Evolutionary conservation across 2,113 vertebrate species (phyloP).

Genomic region (Lepus timidus): DNA sequence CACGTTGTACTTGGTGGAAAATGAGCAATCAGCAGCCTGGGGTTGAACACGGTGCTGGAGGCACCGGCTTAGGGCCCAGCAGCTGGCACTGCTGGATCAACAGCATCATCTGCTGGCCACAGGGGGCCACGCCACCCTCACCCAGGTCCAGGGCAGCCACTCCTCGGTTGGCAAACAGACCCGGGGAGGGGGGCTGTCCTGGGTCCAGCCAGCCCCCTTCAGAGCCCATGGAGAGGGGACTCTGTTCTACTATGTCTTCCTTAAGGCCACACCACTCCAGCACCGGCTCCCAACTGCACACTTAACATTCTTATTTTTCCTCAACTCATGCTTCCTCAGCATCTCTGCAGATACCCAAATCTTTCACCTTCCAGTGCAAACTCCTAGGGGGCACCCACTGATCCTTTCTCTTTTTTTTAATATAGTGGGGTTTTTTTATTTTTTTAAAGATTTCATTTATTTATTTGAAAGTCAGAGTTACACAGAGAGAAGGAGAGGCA

Average conservation of each 20-base stretch:
- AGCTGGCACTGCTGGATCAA: not conserved
- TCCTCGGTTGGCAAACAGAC: not conserved
- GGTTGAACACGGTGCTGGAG: fast-evolving
- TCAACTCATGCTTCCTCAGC: not conserved
- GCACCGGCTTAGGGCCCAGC: too few relatives aligned
- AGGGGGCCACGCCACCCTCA: not conserved
- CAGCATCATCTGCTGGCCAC: slow-evolving; percentile 67
- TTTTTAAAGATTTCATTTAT: too few relatives aligned
- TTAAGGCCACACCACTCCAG: not conserved
- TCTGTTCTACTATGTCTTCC: not conserved
- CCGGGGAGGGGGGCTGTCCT: too few relatives aligned
- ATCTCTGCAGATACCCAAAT: not conserved
- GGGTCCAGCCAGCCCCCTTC: not conserved
- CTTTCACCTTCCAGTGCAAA: not conserved
- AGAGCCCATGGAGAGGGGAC: too few relatives aligned
- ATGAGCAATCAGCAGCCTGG: not conserved
- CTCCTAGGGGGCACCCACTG: not conserved
- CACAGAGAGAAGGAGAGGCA: too few relatives aligned
- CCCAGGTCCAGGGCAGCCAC: too few relatives aligned
- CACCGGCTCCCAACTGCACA: not conserved
- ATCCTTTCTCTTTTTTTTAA: not conserved
- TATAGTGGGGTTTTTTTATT: too few relatives aligned
- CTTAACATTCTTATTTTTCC: not conserved
- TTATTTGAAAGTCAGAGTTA: too few relatives aligned
- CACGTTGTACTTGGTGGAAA: not conserved